Evolutionary conservation across 2,888 invertebrate species (phyloP).

Genomic region (Eueremaeus valkanovi): DNA sequence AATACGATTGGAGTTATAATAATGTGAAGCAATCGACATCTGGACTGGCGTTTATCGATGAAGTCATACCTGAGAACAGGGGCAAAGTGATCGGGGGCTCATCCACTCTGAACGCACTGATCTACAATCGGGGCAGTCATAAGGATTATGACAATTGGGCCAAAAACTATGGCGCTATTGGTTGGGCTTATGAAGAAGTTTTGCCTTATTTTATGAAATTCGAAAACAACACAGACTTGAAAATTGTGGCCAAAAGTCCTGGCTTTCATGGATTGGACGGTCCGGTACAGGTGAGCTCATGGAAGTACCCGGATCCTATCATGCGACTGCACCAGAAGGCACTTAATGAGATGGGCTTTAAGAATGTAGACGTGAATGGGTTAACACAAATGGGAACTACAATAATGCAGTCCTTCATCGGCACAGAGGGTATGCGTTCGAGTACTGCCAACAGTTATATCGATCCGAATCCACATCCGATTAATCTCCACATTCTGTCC

Average conservation of each 20-base stretch:
- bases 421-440: background rate
- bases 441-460: background rate
- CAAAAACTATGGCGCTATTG: background rate
- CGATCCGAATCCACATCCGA: constrained; percentile 1
- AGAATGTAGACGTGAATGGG: background rate
- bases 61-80: background rate
- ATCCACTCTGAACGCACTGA: background rate
- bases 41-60: no score
- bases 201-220: background rate
- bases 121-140: background rate
- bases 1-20: no score
- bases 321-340: background rate
- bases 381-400: background rate
- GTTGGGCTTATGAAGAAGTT: constrained; percentile 21
- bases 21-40: no score
- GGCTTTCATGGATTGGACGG: background rate
- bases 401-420: background rate
- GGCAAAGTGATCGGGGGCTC: background rate
- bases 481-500: background rate
- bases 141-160: background rate
- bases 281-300: background rate
- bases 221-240: background rate
- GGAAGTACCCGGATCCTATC: background rate
- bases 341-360: background rate
- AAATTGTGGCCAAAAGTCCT: background rate